Conservation (phyloP, 1,140 invertebrate species). For the Calephelis virginiensis region DNA sequence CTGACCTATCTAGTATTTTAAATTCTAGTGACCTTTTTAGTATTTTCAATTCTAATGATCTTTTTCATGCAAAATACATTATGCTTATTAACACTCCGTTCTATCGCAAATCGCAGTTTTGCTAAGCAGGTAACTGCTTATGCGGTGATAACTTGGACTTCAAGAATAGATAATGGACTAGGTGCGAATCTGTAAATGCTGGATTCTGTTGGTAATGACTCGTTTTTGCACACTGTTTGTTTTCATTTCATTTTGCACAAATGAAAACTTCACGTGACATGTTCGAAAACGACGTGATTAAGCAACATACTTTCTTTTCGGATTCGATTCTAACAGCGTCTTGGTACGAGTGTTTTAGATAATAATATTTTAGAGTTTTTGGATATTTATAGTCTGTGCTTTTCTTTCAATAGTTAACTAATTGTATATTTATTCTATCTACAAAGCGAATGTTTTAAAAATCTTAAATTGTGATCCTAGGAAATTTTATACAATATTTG, state of each 20-base stretch:
- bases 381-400: constrained; percentile 1
- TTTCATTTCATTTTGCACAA: constrained; percentile 12
- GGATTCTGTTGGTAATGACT: constrained; percentile 47
- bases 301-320: constrained; percentile 40
- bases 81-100: constrained; percentile 66
- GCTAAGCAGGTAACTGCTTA: constrained; percentile 41
- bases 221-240: constrained; percentile 35
- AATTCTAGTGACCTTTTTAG: constrained; percentile 13
- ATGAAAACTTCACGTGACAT: constrained; percentile 7
- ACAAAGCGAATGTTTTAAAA: neutral
- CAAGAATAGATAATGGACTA: constrained; percentile 76
- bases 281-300: constrained; percentile 45
- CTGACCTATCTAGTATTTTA: constrained; percentile 16
- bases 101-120: constrained; percentile 44
- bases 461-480: too few relatives aligned
- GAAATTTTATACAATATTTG: too few relatives aligned
- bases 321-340: constrained; percentile 71
- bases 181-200: constrained; percentile 72
- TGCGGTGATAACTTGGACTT: constrained; percentile 60
- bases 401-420: constrained; percentile 4
- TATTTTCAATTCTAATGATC: constrained; percentile 21
- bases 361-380: constrained; percentile 42
- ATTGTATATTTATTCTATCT: constrained; percentile 8
- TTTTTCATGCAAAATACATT: constrained; percentile 31
- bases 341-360: constrained; percentile 75